These are phyloP conservation scores for Caradrina kadenii DNA, from an alignment of 2,888 invertebrate species.

Conservation along the genomic window DNA sequence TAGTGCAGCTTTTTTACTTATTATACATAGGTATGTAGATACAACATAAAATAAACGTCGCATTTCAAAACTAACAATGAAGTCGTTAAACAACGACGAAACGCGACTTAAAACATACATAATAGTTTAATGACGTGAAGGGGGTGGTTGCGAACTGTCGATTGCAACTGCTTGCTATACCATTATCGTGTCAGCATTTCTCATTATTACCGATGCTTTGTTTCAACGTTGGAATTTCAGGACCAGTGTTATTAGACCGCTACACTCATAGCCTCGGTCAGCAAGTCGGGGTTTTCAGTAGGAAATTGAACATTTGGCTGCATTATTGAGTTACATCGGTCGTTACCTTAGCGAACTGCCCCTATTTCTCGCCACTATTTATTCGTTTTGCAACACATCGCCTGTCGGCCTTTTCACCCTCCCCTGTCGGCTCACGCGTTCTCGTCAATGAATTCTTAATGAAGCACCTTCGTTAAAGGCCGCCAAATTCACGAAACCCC, in stretches of 20 bases:
- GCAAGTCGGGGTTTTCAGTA: slow-evolving; percentile 59
- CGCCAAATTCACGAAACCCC: slow-evolving; percentile 84
- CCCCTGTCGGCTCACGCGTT: slow-evolving; percentile 81
- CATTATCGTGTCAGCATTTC: slow-evolving; percentile 86
- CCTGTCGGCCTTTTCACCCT: slow-evolving; percentile 86
- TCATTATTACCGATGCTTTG: slow-evolving; percentile 82
- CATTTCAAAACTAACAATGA: slow-evolving; percentile 55
- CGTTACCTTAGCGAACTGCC: slow-evolving; percentile 87
- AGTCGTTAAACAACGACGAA: slow-evolving; percentile 58
- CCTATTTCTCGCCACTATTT: slow-evolving; percentile 89
- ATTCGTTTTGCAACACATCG: slow-evolving; percentile 90
- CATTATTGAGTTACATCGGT: slow-evolving; percentile 85
- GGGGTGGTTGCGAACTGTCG: slow-evolving; percentile 84
- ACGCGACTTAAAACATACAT: slow-evolving; percentile 62
- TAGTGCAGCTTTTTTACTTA: slow-evolving; percentile 87
- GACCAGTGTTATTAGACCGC: slow-evolving; percentile 71
- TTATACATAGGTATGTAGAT: slow-evolving; percentile 66
- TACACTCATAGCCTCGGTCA: slow-evolving; percentile 27
- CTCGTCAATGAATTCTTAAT: slow-evolving; percentile 87
- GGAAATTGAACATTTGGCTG: slow-evolving; percentile 70
- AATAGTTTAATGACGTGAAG: slow-evolving; percentile 75
- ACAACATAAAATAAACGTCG: slow-evolving; percentile 48
- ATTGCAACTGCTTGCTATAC: slow-evolving; percentile 84
- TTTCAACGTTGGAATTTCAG: slow-evolving; percentile 77
- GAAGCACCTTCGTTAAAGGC: slow-evolving; percentile 86